Evolutionary conservation across 2,797 vertebrate species (phyloP).

Genomic region (Paramormyrops hopkinsi): DNA sequence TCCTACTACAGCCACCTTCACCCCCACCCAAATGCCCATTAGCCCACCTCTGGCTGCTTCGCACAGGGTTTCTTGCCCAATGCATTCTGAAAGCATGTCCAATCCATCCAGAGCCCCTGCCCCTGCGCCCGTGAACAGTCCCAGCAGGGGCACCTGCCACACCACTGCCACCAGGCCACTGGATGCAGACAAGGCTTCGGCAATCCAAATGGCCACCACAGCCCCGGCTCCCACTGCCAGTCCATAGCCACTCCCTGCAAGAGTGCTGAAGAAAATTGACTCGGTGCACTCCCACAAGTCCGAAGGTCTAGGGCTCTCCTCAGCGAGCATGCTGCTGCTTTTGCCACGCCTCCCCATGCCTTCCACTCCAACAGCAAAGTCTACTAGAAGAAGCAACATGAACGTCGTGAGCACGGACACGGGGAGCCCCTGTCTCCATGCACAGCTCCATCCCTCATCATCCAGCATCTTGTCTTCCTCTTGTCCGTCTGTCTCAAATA

Average conservation of each 20-base stretch:
- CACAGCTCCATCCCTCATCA: not conserved
- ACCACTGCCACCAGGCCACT: conserved; percentile 6
- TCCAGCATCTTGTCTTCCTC: not conserved
- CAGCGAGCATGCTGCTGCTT: not conserved
- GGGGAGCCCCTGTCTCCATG: not conserved
- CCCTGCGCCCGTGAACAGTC: not conserved
- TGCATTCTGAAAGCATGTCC: not conserved
- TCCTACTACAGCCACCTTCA: conserved; percentile 2
- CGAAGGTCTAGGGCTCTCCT: not conserved
- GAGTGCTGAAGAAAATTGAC: not conserved
- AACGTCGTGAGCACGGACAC: not conserved
- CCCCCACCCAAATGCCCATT: conserved; percentile 10
- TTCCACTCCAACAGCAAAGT: not conserved
- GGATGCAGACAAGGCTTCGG: not conserved
- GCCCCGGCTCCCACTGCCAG: not conserved
- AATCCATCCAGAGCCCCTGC: not conserved
- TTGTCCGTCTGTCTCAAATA: not conserved
- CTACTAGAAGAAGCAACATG: not conserved
- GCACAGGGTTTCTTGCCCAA: not conserved
- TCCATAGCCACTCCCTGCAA: not conserved
- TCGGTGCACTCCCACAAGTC: not conserved
- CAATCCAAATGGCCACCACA: conserved; percentile 1
- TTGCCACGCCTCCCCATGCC: not conserved
- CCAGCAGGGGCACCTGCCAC: not conserved
- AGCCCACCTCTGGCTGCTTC: conserved; percentile 1